Base-by-base conservation (phyloP, 30 jellyfish, hydroid and myxozoan genomes). In the Hydractinia echinata region DNA sequence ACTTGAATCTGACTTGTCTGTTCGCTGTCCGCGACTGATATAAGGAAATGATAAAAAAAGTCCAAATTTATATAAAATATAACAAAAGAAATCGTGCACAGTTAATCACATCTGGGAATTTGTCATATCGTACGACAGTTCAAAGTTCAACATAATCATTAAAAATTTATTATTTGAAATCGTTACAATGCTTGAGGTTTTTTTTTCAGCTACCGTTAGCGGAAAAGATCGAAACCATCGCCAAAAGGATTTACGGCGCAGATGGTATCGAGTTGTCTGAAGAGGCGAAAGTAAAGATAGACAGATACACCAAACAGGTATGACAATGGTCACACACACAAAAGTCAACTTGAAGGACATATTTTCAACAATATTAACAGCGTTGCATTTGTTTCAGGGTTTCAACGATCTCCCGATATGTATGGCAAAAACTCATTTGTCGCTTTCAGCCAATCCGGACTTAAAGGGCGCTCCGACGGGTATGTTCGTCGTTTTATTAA, bases 361-460 rank as follows among this genome's bases (percentile, higher is more conserved):
- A 15, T 13, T 67, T 21, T 0, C 11, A 67, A 48, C 50, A 16
- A 67, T 10, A 67, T 67, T 67, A 10, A 10, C 51, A 13, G n/a
- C 78, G 50, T 13, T 19, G 4, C 55, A n/a, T 83, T 39, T 60
- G 52, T 67, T 56, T 0, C 74, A 91, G 97, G 97, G 97, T 6
- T 91, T 91, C 83, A 86, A 79, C 72, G 95, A 91, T 52, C 70
- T 91, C 20, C 97, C 97, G 10, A 86, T 91, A 20, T 91, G 97
- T 84, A 91, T 91, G 97, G 97, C 97, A 9, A 91, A 91, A 56
- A 91, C 97, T 4, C 97, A 91, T 79, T 83, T 91, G 10, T 91
- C 97, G 10, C 82, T 91, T 50, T 91, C 97, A 19, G 89, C 87
- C 67, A 86, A 91, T 64, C 97, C 97, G 19, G 95, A 86, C 48